A percentile compares a stretch with the other conserved stretches of the same genome.
Conservation (phyloP, 2,797 vertebrate species). For the Gallirallus australis region DNA sequence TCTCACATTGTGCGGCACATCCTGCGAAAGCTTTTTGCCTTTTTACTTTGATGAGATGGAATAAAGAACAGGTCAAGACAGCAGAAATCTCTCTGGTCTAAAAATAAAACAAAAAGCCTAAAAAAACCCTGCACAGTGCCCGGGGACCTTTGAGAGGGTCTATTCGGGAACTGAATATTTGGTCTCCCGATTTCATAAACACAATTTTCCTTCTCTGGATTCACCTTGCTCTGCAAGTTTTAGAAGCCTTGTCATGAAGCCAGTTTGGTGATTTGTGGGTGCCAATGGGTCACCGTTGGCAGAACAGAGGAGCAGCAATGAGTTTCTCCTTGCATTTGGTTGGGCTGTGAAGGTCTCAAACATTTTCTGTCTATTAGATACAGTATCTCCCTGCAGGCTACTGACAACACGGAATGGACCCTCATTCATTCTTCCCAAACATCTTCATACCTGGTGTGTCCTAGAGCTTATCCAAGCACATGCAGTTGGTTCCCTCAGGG, state of each 20-base stretch:
- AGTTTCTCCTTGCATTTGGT: neutral
- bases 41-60: neutral
- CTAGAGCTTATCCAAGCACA: neutral
- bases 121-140: neutral
- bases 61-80: neutral
- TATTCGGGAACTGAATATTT: neutral
- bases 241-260: neutral
- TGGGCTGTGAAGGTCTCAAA: neutral
- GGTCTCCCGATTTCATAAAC: neutral
- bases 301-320: neutral
- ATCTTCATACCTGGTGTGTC: neutral
- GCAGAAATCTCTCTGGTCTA: neutral
- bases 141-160: neutral
- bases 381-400: neutral
- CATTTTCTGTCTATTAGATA: neutral
- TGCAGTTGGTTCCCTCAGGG: neutral
- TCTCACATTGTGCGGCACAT: neutral
- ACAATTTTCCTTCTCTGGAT: neutral
- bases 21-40: neutral
- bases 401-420: neutral
- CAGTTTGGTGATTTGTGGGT: neutral
- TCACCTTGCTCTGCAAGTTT: neutral
- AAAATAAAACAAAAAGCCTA: neutral
- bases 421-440: neutral
- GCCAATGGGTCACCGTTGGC: neutral